Conservation (phyloP, 1,140 invertebrate genomes). For the Pseudomyrmex dendroicus region DNA sequence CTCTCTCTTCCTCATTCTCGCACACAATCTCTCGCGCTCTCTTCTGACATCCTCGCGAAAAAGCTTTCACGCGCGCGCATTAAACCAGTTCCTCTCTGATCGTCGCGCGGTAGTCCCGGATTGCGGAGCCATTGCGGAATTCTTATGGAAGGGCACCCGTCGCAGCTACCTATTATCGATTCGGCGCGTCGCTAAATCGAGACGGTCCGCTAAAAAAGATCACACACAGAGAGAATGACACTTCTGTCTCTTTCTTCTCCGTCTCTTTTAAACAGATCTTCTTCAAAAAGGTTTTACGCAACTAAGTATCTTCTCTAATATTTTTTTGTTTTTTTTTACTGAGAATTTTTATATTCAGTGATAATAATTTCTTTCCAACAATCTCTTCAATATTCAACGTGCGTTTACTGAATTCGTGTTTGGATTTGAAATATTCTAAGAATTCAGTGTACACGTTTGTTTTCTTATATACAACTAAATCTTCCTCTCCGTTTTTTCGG, state of each 20-base stretch:
- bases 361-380: too few relatives aligned
- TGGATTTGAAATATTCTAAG: too few relatives aligned
- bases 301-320: too few relatives aligned
- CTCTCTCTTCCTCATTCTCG: neutral
- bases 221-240: neutral
- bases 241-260: too few relatives aligned
- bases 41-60: conserved; percentile 1
- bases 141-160: conserved; percentile 55
- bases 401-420: too few relatives aligned
- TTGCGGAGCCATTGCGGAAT: conserved; percentile 32
- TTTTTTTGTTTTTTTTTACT: too few relatives aligned
- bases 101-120: conserved; percentile 61
- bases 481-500: too few relatives aligned
- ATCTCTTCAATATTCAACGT: too few relatives aligned
- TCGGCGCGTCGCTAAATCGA: conserved; percentile 31
- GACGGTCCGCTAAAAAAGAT: conserved; percentile 4
- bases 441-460: too few relatives aligned
- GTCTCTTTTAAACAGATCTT: neutral
- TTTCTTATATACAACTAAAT: too few relatives aligned
- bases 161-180: conserved; percentile 32
- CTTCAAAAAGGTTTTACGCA: too few relatives aligned
- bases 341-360: too few relatives aligned
- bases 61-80: conserved; percentile 39
- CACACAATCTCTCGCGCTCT: neutral
- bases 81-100: conserved; percentile 40